Evolutionary conservation across 1,140 invertebrate species (phyloP), one percentile per base, ranked within the genome.

Genomic region (Diuraphis noxia): DNA sequence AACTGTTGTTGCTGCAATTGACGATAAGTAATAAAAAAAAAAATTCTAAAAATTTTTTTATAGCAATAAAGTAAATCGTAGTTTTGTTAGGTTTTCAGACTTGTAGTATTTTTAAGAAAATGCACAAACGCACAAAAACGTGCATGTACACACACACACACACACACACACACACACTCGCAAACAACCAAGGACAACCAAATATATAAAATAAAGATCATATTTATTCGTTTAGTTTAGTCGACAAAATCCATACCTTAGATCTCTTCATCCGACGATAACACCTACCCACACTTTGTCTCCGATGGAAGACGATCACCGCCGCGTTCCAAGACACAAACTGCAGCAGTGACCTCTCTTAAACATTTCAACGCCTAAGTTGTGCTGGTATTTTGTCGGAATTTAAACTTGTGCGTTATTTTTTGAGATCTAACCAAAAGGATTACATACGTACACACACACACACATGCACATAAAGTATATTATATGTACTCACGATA

Each of bases 381-480:
- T 30, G 81, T 41, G 40, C 30, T 84, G 81, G 40, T 84, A 41
- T 84, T 84, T 84, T 40, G 25, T 43, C 6, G 81, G 81, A 84
- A 84, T 84, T 84, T 84, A 84, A 72, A 84, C 81, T 84, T 19
- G 25, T 30, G 10, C 81, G 81, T 84, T 84, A 84, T 84, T 84
- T 84, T 79, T 84, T 84, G 40, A 4, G 38, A 84, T 84, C 81
- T n/a, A 30, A 34, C 40, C n/a, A 84, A 41, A 30, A 34, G 40
- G 81, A 84, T 84, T 84, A 84, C 40, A 41, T n/a, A 72, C 40
- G n/a, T 10, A 38, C 79, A 81, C 79, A 36, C 79, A 36, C 7
- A 13, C 41, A 13, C 41, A 49, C 36, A 81, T 79, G 21, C 72
- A 79, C n/a, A 36, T 36, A 79, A 79, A 79, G 23, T 79, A 79